These are phyloP conservation scores for Linnaemya vulpina DNA, from an alignment of 2,888 invertebrate species.

Conservation along the genomic window DNA sequence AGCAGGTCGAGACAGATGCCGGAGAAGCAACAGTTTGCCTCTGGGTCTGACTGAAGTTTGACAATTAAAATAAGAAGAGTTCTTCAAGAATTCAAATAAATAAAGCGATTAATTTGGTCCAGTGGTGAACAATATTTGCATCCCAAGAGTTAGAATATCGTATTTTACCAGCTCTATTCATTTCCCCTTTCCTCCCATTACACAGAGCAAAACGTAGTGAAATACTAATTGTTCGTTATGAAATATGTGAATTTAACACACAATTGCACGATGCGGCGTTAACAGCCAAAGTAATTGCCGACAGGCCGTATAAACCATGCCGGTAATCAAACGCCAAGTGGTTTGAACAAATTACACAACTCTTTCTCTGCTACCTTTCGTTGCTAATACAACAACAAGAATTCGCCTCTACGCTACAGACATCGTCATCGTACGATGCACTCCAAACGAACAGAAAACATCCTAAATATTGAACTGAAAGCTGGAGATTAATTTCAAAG, in stretches of 20 bases:
- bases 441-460: slow-evolving; percentile 18
- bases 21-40: no score
- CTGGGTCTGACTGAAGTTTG: no score
- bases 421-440: neutral
- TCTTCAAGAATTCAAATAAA: no score
- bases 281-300: slow-evolving; percentile 73
- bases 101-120: slow-evolving; percentile 33
- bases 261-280: slow-evolving; percentile 73
- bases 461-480: slow-evolving; percentile 46
- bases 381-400: slow-evolving; percentile 13
- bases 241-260: slow-evolving; percentile 65
- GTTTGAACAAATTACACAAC: slow-evolving; percentile 63
- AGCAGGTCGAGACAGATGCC: no score
- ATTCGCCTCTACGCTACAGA: slow-evolving; percentile 18
- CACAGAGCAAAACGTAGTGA: slow-evolving; percentile 46
- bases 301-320: slow-evolving; percentile 65
- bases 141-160: no score
- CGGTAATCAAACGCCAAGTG: slow-evolving; percentile 59
- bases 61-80: no score
- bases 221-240: slow-evolving; percentile 68
- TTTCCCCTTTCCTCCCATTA: neutral
- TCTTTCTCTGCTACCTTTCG: slow-evolving; percentile 20
- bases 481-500: slow-evolving; percentile 61
- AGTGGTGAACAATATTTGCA: neutral
- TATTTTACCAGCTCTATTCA: no score